Evolutionary conservation across 2,888 invertebrate species (phyloP).

Genomic region (Dione vanillae): DNA sequence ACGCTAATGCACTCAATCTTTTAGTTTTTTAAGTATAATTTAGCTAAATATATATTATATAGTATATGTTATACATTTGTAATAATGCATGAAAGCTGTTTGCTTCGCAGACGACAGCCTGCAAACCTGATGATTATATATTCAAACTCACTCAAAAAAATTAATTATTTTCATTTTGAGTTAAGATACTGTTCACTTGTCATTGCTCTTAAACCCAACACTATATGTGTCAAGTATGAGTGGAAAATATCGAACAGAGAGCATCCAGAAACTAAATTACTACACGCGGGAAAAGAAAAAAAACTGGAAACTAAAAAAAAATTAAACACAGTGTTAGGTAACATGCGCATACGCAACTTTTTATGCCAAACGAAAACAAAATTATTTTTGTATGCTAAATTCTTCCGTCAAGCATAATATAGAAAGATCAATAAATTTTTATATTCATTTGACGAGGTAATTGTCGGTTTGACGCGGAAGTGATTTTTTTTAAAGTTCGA

Average conservation of each 20-base stretch:
- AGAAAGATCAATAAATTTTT: conserved; percentile 23
- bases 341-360: neutral
- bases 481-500: conserved; percentile 17
- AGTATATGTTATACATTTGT: neutral
- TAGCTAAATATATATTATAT: conserved; percentile 20
- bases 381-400: neutral
- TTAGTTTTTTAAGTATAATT: conserved; percentile 25
- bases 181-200: too few species aligned
- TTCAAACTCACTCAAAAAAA: too few species aligned
- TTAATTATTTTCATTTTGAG: too few species aligned
- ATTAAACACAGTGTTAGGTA: too few species aligned
- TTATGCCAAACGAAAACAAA: neutral
- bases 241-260: too few species aligned
- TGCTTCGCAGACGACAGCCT: too few species aligned
- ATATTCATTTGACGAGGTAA: conserved; percentile 22
- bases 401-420: neutral
- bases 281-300: too few species aligned
- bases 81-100: neutral
- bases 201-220: too few species aligned
- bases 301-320: too few species aligned
- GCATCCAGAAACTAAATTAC: too few species aligned
- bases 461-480: conserved; percentile 37
- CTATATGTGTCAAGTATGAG: too few species aligned
- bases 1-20: conserved; percentile 44
- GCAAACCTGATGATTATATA: too few species aligned